Evolutionary conservation across 2,888 invertebrate species (phyloP), one percentile per base, ranked within the genome.

Genomic region (Eledona agricola): DNA sequence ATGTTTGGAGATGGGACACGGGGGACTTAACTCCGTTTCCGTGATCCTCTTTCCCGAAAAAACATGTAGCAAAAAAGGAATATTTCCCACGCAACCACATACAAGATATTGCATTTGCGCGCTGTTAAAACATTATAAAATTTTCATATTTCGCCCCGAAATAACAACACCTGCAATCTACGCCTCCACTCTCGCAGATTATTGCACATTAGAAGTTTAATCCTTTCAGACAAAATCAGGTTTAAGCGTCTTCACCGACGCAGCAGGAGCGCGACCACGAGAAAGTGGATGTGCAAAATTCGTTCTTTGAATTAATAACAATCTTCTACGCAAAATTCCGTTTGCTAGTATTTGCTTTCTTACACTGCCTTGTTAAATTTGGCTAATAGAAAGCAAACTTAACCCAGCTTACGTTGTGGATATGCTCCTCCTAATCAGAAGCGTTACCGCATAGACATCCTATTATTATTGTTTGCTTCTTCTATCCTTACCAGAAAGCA

Each of bases 11-110:
- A 55, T 55, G 54, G 50, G 50, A 38, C 49, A 55, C 50, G 45
- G 54, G 45, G 32, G 45, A 50, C 50, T 55, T 55, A 55, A 55
- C 54, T 55, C 54, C 38, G 54, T 50, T 55, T 55, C 45, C 54
- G 50, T 50, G 45, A 50, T 54, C 45, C 49, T 37, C 25, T 31
- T 49, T 50, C 42, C 15, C 28, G 26, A 11, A 28, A 37, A 53
- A 54, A 25, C 12, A 35, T 42, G 29, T 22, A 53, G 50, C 49
- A 55, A 55, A 55, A 55, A 50, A n/a, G n/a, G n/a, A n/a, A n/a
- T n/a, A n/a, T n/a, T n/a, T n/a, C n/a, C n/a, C n/a, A n/a, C n/a
- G 38, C 38, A n/a, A 32, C 43, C 35, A 43, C 26, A 49, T 55
- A 34, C 50, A 40, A 55, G 34, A 55, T 55, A 55, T 55, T 45